Base-by-base conservation (phyloP, 2,888 invertebrate species). In the Dichetophora obliterata region DNA sequence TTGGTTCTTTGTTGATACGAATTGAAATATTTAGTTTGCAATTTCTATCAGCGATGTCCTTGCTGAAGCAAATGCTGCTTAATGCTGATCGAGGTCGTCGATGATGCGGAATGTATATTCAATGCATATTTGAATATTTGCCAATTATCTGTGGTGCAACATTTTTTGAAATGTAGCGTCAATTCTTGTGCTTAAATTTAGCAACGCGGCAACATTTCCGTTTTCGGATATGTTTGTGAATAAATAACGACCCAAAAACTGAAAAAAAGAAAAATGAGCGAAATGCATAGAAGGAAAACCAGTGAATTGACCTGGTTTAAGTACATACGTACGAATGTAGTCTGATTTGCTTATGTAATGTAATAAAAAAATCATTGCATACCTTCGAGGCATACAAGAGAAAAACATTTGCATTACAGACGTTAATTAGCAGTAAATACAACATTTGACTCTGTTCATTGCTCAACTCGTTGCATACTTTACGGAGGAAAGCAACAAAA, bases 231-330 rank as follows among this genome's bases (percentile, higher is more conserved):
- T 14, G 22, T 61, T 61, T 73, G 43, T 63, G 59, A 59, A 59
- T 73, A 63, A 37, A 24, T 73, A 61, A 63, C 37, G 50, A 73
- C 48, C 24, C 61, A n/a, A 72, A 24, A n/a, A n/a, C n/a, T n/a
- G n/a, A n/a, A n/a, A n/a, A n/a, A 27, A 31, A 22, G 2, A 16
- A 1, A 66, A 22, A 11, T 11, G 31, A 27, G 1, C 5, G 9
- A 34, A 66, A 16, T 24, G 48, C 27, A 9, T 11, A 43, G 19
- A n/a, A 50, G 50, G 31, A 37, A 54, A 54, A 52, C 16, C 4
- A 31, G 59, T 72, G 14, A 63, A 73, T 48, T 61, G 72, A 61
- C 61, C 72, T 73, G 50, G 27, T 61, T 73, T 19, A 22, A 24
- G 48, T 61, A 19, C 52, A n/a, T 19, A 52, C n/a, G 19, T 9